Base-by-base conservation (phyloP, 2,797 vertebrate species). In the Hirundo rustica region DNA sequence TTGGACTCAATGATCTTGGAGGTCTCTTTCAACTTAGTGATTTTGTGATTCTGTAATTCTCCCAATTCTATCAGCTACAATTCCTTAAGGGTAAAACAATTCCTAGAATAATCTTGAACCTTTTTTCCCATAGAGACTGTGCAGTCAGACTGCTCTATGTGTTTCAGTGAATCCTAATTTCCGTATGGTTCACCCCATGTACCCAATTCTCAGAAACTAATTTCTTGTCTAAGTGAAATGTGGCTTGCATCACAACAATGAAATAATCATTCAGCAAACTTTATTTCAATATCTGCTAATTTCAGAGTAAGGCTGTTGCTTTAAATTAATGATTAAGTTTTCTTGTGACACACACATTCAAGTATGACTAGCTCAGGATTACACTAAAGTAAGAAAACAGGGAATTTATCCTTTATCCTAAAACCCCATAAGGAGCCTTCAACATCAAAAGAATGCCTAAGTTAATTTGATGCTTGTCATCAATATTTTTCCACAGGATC, bases 371-470 rank as follows among this genome's bases (percentile, higher is more conserved):
- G 64, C 45, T 95, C 79, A 92, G 84, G 77, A 97, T 96, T 90
- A 96, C 92, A 60, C 77, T 92, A 47, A 95, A 95, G 77, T 78
- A 91, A 94, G 91, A 97, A 97, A 61, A 10, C 85, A 95, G n/a
- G 50, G 64, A 95, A 83, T 94, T 93, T 86, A 58, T n/a, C 47
- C 72, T 96, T 97, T 93, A 96, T 97, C 88, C 83, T 96, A 89
- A 97, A 96, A 97, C 72, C 77, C 83, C 67, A 79, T 96, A 96
- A 97, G 80, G 13, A 96, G 48, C 42, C 38, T 96, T 97, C 95
- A 95, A 93, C 84, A 85, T 97, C 96, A 97, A 97, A 95, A 97
- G 95, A 97, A 92, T 95, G 78, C 82, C 71, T 96, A 95, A 85
- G 60, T 97, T 97, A 85, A 95, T 95, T 95, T 97, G 93, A 88